Evolutionary conservation across 2,888 invertebrate species (phyloP), one percentile per base, ranked within the genome.

Genomic region (Agonopterix heracliana): DNA sequence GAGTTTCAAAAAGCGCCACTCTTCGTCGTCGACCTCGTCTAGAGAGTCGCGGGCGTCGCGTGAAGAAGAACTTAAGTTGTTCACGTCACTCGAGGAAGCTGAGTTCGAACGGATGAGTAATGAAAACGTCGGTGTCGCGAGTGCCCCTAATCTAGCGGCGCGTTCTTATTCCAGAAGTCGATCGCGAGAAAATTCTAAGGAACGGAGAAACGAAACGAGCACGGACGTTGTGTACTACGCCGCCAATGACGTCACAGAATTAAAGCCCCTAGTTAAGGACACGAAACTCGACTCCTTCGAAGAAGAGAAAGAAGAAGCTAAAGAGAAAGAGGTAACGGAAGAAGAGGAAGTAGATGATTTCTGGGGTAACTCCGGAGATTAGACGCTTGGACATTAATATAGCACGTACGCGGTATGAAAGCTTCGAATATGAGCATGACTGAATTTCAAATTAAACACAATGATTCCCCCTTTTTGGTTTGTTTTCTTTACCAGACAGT

Each of bases 71-170:
- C 73, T 92, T 38, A 90, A 90, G 77, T 89, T 90, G 81, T 91
- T 92, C 63, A 91, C 92, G 55, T 91, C 92, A 48, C 83, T 92
- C 60, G 92, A 92, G 70, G 91, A 91, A 71, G 90, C 90, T 55
- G 92, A 92, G 68, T 82, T 90, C 56, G 79, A 83, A 59, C 78
- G 77, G 63, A 78, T 73, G 78, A 75, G 63, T 62, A 72, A 60
- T 59, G 68, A 66, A 45, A 68, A 68, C 51, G 55, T 61, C 51
- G 55, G 62, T 56, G 54, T 65, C 60, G 81, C 82, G 62, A 87
- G 87, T 68, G 80, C 85, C 57, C 88, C 89, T 78, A 89, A 88
- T 79, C 72, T 89, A 71, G 75, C 77, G 66, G 78, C 84, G 65
- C 84, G 76, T 86, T 88, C 86, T 85, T 63, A 83, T 87, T 88